Conservation (phyloP, 2,113 vertebrate species). For the Oplegnathus fasciatus region DNA sequence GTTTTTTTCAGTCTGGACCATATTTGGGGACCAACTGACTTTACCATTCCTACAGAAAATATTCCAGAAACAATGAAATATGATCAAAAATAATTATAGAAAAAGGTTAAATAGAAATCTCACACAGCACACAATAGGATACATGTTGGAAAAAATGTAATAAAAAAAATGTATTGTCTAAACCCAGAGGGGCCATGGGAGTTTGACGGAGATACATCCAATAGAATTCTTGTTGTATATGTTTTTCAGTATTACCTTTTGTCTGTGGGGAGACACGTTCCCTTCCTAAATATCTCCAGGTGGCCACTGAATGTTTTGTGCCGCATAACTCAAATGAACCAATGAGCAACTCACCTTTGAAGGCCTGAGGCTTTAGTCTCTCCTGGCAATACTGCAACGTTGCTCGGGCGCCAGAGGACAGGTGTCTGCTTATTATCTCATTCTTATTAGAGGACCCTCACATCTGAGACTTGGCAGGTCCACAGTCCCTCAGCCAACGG, state of each 20-base stretch:
- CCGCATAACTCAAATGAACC: too few species aligned
- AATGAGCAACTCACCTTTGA: not conserved
- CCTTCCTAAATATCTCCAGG: not conserved
- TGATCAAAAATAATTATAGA: too few species aligned
- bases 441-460: conserved; percentile 12
- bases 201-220: not conserved
- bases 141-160: too few species aligned
- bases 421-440: too few species aligned
- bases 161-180: not conserved
- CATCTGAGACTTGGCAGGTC: conserved; percentile 16
- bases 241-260: not conserved
- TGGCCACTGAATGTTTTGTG: not conserved
- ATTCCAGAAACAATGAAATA: not conserved
- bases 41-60: too few species aligned
- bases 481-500: not conserved
- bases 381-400: not conserved
- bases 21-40: too few species aligned
- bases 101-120: not conserved
- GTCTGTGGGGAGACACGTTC: not conserved
- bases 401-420: too few species aligned
- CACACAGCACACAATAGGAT: too few species aligned
- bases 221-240: not conserved
- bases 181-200: not conserved
- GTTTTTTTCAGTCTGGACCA: too few species aligned
- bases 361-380: not conserved